A percentile compares a stretch with the other conserved stretches of the same genome.
phyloP scores from a whole-genome alignment of 1,140 invertebrate genomes.

The Aphidius ervi region DNA sequence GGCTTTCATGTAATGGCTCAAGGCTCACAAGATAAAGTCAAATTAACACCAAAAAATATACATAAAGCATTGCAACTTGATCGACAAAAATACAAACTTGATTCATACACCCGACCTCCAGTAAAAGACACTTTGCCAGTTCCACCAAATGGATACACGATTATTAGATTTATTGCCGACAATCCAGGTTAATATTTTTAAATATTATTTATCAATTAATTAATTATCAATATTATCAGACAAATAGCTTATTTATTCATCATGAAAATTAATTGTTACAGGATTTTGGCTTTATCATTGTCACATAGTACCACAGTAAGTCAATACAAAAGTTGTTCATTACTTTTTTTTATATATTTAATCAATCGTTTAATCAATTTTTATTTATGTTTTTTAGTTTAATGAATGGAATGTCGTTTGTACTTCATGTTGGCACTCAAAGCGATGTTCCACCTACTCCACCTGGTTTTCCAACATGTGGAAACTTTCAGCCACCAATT shows the following conservation, averaged over 20 bases:
- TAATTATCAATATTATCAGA: no score
- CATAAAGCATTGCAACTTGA: no score
- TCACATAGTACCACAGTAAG: constrained; percentile 51
- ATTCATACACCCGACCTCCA: constrained; percentile 54
- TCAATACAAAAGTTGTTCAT: no score
- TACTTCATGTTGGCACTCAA: constrained; percentile 50
- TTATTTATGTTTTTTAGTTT: constrained; percentile 14
- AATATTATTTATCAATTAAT: background rate
- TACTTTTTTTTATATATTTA: no score
- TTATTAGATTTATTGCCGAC: constrained; percentile 58
- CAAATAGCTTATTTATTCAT: constrained; percentile 1
- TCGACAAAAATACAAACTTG: no score
- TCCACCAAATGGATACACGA: constrained; percentile 61
- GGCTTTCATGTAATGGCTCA: no score
- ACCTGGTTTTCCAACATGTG: constrained; percentile 49
- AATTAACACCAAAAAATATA: no score
- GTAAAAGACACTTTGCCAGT: constrained; percentile 74
- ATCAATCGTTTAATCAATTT: no score
- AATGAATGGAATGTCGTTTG: constrained; percentile 51
- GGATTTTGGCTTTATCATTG: constrained; percentile 58
- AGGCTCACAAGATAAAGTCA: no score
- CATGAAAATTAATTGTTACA: background rate
- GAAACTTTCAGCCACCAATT: constrained; percentile 27
- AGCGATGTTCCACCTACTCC: constrained; percentile 47
- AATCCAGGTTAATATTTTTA: constrained; percentile 56